Percentiles rank a stretch among this genome's conserved stretches.
phyloP scores from a whole-genome alignment of 2,113 vertebrate species.

The Pholis gunnellus region DNA sequence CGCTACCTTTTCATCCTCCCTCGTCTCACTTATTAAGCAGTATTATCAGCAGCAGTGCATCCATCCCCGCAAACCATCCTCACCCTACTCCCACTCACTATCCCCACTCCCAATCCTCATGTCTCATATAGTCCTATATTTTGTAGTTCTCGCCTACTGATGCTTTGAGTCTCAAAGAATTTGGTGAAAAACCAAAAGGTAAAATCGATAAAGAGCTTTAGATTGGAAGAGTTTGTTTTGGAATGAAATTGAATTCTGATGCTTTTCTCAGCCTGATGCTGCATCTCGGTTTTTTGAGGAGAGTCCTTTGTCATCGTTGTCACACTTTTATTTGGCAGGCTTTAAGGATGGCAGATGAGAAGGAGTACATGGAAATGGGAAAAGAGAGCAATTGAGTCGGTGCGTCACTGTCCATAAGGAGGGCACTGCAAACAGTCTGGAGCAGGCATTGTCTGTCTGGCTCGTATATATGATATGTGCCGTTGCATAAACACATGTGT shows the following conservation, averaged over 20 bases:
- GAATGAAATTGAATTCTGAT: constrained; percentile 56
- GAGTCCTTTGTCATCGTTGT: constrained; percentile 66
- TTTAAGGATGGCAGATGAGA: constrained; percentile 50
- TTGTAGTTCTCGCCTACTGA: constrained; percentile 3
- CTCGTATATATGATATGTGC: constrained; percentile 38
- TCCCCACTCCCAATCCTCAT: not conserved
- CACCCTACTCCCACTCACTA: not conserved
- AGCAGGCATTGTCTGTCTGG: constrained; percentile 57
- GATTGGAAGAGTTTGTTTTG: constrained; percentile 60
- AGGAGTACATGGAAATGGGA: constrained; percentile 50
- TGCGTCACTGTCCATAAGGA: constrained; percentile 75
- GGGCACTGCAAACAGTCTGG: constrained; percentile 69
- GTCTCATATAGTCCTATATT: constrained; percentile 26
- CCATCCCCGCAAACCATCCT: not conserved
- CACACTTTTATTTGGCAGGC: constrained; percentile 71
- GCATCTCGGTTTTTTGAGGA: constrained; percentile 28
- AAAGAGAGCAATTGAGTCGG: constrained; percentile 60
- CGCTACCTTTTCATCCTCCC: constrained; percentile 21
- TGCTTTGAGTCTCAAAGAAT: constrained; percentile 22
- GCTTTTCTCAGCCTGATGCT: constrained; percentile 45
- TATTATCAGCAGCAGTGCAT: constrained; percentile 30
- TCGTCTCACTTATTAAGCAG: constrained; percentile 26
- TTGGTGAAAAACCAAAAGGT: constrained; percentile 34
- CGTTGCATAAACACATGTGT: constrained; percentile 43
- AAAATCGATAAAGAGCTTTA: constrained; percentile 52